phyloP scores from a whole-genome alignment of 2,113 vertebrate species.

The Apus apus region DNA sequence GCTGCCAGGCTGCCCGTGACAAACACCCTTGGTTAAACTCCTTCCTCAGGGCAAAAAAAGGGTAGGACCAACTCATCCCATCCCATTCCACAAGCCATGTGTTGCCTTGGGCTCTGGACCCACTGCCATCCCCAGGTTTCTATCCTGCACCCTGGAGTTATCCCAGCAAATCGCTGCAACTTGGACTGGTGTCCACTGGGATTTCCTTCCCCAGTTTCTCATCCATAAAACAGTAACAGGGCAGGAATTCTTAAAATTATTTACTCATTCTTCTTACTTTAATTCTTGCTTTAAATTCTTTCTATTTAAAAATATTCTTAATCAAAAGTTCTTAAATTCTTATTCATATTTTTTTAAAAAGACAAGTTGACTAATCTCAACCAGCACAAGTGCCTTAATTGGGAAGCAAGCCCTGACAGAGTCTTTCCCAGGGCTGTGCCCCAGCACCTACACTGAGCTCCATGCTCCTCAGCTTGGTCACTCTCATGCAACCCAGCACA shows the following conservation, averaged over 20 bases:
- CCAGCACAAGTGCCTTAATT: not conserved
- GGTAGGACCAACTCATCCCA: not conserved
- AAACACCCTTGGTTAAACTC: not conserved
- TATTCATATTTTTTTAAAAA: not conserved
- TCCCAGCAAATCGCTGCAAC: not conserved
- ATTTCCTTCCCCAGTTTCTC: not conserved
- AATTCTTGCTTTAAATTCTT: no score
- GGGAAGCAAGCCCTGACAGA: not conserved
- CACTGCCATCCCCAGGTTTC: not conserved
- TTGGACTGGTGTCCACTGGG: no score
- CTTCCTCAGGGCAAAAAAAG: not conserved
- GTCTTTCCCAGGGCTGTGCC: not conserved
- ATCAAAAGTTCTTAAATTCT: no score
- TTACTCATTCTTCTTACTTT: no score
- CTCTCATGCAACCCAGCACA: not conserved
- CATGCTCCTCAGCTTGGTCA: accelerated
- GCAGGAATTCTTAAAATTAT: not conserved
- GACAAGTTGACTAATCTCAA: not conserved
- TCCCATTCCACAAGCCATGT: not conserved
- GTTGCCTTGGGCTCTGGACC: not conserved
- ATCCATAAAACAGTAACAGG: not conserved
- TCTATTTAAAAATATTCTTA: no score
- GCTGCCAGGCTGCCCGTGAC: not conserved
- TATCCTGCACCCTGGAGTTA: not conserved
- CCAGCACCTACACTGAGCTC: not conserved